phyloP scores from a whole-genome alignment of 2,113 vertebrate genomes.

The Grus americana region DNA sequence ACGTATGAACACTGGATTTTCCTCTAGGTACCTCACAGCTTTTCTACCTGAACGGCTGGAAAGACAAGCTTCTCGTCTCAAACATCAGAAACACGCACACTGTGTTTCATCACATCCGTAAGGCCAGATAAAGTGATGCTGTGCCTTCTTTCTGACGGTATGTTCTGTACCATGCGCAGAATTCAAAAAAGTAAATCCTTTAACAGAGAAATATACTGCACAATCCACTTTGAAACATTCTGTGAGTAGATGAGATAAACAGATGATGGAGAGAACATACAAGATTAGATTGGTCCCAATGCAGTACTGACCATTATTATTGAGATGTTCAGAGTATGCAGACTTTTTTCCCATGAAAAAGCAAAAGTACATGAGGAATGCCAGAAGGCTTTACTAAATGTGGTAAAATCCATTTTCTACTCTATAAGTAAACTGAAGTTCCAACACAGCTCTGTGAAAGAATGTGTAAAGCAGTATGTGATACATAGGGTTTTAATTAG shows the following conservation, averaged over 20 bases:
- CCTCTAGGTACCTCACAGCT: not conserved
- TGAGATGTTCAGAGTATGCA: not conserved
- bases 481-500: too few species aligned
- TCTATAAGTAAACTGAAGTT: not conserved
- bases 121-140: not conserved
- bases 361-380: not conserved
- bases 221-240: not conserved
- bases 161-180: not conserved
- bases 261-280: not conserved
- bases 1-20: accelerated
- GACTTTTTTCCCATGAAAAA: too few species aligned
- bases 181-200: not conserved
- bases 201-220: not conserved
- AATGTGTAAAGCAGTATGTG: too few species aligned
- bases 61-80: not conserved
- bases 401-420: not conserved
- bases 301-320: too few species aligned
- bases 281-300: too few species aligned
- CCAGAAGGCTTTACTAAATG: not conserved
- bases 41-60: accelerated
- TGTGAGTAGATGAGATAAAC: not conserved
- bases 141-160: too few species aligned
- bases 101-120: accelerated
- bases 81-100: too few species aligned
- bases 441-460: not conserved